Conservation (phyloP, 2,113 vertebrate genomes). For the Hemichromis elongatus region DNA sequence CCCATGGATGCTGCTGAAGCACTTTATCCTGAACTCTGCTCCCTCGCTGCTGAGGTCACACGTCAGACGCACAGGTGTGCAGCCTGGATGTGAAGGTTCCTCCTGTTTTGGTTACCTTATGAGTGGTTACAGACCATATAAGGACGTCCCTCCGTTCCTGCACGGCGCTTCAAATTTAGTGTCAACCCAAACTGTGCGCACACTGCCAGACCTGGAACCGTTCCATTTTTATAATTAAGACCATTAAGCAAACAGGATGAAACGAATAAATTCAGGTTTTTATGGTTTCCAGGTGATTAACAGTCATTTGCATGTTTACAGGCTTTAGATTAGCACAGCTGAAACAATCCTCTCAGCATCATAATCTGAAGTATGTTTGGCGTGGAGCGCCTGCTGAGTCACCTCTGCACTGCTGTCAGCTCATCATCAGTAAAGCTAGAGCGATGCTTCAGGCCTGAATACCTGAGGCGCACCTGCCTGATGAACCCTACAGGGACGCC, state of each 20-base stretch:
- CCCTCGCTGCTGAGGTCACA: not conserved
- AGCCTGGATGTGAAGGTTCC: not conserved
- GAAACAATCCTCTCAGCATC: not conserved
- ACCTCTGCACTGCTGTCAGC: not conserved
- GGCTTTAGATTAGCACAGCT: not conserved
- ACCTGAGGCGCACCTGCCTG: not conserved
- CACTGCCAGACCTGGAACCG: not conserved
- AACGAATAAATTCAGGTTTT: not conserved
- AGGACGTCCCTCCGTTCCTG: not conserved
- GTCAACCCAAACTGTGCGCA: not conserved
- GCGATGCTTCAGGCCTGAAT: not conserved
- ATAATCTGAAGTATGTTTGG: not conserved
- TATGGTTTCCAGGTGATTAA: not conserved
- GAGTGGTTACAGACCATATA: too few species aligned
- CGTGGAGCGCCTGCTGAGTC: not conserved
- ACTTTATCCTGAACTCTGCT: not conserved
- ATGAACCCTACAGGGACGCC: not conserved
- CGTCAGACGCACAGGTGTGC: not conserved
- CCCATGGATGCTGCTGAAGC: not conserved
- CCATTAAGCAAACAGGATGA: not conserved
- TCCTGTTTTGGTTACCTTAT: not conserved
- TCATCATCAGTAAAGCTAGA: not conserved
- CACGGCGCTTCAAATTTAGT: not conserved
- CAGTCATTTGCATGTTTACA: conserved; percentile 11
- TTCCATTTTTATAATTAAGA: not conserved